phyloP scores from a whole-genome alignment of 2,888 invertebrate species.

The Griposia aprilina region DNA sequence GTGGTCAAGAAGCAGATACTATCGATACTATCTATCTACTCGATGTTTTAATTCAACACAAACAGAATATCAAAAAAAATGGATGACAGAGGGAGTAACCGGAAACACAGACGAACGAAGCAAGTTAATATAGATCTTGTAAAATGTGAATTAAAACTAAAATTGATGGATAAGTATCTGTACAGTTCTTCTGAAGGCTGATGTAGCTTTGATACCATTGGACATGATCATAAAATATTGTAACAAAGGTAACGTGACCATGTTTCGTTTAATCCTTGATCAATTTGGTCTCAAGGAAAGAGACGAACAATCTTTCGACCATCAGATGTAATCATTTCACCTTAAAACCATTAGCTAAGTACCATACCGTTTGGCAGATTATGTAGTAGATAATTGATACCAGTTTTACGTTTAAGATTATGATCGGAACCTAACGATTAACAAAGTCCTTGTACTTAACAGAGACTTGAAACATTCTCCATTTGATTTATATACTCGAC shows the following conservation, averaged over 20 bases:
- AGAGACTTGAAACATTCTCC: slow-evolving; percentile 54
- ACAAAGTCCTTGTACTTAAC: slow-evolving; percentile 59
- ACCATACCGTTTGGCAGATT: slow-evolving; percentile 8
- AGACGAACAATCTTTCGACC: not conserved
- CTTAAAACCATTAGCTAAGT: not conserved
- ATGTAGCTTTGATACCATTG: not conserved
- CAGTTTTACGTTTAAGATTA: slow-evolving; percentile 33
- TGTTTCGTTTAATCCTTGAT: not conserved
- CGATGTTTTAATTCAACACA: not conserved
- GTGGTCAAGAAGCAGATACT: not conserved
- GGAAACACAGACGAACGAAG: too few relatives aligned
- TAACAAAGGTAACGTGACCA: not conserved
- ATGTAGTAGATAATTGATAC: slow-evolving; percentile 28
- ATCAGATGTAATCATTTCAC: not conserved
- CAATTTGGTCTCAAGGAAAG: not conserved
- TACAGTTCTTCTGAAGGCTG: not conserved
- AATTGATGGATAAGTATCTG: not conserved
- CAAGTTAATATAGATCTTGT: too few relatives aligned
- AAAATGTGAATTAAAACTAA: not conserved
- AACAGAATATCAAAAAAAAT: not conserved
- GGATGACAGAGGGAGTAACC: too few relatives aligned
- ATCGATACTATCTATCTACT: too few relatives aligned
- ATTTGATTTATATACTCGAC: slow-evolving; percentile 54
- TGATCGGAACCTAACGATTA: slow-evolving; percentile 40
- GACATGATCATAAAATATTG: not conserved